Percentiles rank a stretch among this genome's conserved stretches.
phyloP scores from a whole-genome alignment of 1,140 invertebrate genomes.

The Apis florea region DNA sequence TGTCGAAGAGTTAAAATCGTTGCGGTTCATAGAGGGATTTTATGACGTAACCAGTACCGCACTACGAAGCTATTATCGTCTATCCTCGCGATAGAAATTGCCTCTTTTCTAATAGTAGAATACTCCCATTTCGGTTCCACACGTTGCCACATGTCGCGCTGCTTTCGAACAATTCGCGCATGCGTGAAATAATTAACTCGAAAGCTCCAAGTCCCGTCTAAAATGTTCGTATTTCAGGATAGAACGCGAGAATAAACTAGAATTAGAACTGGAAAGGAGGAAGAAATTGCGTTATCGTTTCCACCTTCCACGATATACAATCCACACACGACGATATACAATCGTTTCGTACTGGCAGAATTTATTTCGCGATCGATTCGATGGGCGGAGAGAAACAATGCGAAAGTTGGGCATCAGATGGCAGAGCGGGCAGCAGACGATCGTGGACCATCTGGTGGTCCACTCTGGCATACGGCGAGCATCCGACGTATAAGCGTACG shows the following conservation, averaged over 20 bases:
- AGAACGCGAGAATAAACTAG: too few relatives aligned
- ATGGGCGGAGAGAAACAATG: constrained; percentile 61
- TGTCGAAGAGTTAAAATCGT: constrained; percentile 54
- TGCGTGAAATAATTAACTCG: neutral
- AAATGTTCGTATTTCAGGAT: too few relatives aligned
- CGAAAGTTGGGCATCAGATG: constrained; percentile 71
- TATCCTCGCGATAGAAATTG: constrained; percentile 56
- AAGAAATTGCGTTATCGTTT: too few relatives aligned
- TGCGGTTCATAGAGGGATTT: constrained; percentile 63
- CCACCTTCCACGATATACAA: too few relatives aligned
- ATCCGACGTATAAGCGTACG: constrained; percentile 55
- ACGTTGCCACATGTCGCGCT: too few relatives aligned
- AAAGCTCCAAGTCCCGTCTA: too few relatives aligned
- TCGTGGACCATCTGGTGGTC: constrained; percentile 77
- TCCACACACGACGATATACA: too few relatives aligned
- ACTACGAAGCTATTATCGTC: constrained; percentile 66
- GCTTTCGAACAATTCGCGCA: neutral
- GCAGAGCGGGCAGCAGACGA: constrained; percentile 65
- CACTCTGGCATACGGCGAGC: constrained; percentile 71
- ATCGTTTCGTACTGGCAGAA: constrained; percentile 3
- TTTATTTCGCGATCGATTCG: constrained; percentile 50
- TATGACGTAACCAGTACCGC: constrained; percentile 56
- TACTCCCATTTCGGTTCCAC: too few relatives aligned
- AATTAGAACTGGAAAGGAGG: too few relatives aligned
- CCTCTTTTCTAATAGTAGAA: constrained; percentile 32